Percentiles rank a stretch among this genome's conserved stretches.
These are phyloP conservation scores for Chelonia mydas DNA, from an alignment of 2,797 vertebrate species.

Conservation along the genomic window DNA sequence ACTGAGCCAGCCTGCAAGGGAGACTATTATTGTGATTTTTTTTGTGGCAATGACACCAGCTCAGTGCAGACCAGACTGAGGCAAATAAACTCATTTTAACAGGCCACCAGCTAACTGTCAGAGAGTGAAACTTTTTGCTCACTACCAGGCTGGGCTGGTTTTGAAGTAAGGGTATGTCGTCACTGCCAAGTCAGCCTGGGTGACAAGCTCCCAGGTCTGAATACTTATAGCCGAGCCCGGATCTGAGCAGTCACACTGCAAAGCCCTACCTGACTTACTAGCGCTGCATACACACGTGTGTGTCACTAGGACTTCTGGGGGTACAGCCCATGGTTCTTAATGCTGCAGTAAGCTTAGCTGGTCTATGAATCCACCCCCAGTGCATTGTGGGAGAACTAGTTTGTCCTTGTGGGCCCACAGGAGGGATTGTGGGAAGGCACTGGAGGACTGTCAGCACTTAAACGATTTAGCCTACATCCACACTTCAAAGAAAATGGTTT, in stretches of 20 bases:
- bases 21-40: background rate
- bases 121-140: background rate
- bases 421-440: background rate
- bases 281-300: rapidly evolving
- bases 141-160: background rate
- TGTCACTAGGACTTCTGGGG: background rate
- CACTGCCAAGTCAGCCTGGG: background rate
- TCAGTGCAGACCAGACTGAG: background rate
- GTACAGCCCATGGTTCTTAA: background rate
- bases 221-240: too few species aligned
- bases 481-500: background rate
- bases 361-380: background rate
- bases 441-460: background rate
- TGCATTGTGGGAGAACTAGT: background rate
- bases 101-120: background rate
- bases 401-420: background rate
- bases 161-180: background rate
- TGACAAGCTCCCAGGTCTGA: background rate
- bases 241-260: background rate
- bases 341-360: background rate
- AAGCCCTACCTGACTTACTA: background rate
- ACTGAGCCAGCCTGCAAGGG: background rate
- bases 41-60: background rate
- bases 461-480: background rate
- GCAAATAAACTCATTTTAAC: background rate